A percentile compares a stretch with the other conserved stretches of the same genome.
phyloP scores from a whole-genome alignment of 2,797 vertebrate species.

The Aldrovandia affinis region DNA sequence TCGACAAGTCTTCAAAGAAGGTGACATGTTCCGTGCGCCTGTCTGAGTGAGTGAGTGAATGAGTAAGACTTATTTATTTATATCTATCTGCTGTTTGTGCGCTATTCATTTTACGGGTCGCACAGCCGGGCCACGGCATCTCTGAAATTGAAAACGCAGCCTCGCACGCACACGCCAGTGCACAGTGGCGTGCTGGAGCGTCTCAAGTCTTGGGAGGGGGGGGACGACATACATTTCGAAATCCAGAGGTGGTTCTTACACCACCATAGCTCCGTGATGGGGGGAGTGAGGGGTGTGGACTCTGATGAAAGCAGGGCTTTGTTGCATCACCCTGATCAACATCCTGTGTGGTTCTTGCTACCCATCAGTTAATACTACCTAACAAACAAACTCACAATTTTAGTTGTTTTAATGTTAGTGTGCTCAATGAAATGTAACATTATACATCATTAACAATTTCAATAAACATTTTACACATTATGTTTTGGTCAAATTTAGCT shows the following conservation, averaged over 20 bases:
- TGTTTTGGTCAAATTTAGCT: no score
- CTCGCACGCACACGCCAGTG: background rate
- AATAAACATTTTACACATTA: no score
- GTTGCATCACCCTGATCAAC: background rate
- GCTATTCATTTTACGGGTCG: conserved; percentile 10
- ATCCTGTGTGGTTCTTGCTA: background rate
- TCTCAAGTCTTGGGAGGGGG: background rate
- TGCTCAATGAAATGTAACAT: no score
- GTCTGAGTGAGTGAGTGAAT: background rate
- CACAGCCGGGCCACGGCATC: background rate
- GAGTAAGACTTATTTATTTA: conserved; percentile 1
- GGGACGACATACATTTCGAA: background rate
- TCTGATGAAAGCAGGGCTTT: no score
- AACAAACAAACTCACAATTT: background rate
- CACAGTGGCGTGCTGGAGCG: background rate
- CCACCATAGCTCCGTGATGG: background rate
- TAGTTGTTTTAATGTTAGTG: no score
- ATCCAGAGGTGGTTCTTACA: background rate
- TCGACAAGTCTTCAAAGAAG: background rate
- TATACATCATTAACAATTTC: no score
- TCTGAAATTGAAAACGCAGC: conserved; percentile 12
- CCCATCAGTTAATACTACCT: background rate
- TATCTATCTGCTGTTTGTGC: background rate
- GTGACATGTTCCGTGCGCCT: background rate
- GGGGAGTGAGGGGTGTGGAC: no score